phyloP scores from a whole-genome alignment of 2,888 invertebrate genomes.

The Nymphalis urticae region DNA sequence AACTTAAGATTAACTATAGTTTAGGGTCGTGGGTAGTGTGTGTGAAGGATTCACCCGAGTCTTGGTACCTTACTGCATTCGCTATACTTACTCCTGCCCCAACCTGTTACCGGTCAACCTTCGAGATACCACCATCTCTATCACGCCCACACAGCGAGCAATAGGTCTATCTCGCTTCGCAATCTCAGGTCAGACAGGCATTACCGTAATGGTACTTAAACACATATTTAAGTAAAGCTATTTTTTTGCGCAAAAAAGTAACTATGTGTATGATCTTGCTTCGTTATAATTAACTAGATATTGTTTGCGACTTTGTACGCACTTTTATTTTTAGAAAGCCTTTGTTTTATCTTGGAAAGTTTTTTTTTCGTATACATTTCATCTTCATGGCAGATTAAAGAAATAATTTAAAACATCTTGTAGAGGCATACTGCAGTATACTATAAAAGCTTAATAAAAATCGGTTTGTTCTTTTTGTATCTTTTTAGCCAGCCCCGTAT shows the following conservation, averaged over 20 bases:
- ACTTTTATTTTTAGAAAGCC: constrained; percentile 10
- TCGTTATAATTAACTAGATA: constrained; percentile 39
- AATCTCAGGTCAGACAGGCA: constrained; percentile 74
- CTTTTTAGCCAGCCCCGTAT: too few species aligned
- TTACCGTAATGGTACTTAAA: constrained; percentile 81
- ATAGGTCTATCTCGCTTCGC: constrained; percentile 54
- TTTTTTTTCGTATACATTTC: not conserved
- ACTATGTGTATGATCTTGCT: constrained; percentile 50
- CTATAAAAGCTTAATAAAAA: too few species aligned
- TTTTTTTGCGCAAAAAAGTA: constrained; percentile 69
- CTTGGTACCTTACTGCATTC: constrained; percentile 70
- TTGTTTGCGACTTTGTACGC: constrained; percentile 33
- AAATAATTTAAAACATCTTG: too few species aligned
- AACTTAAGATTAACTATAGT: constrained; percentile 44
- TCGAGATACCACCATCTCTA: constrained; percentile 52
- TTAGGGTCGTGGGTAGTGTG: constrained; percentile 50
- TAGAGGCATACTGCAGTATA: too few species aligned
- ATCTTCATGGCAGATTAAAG: too few species aligned
- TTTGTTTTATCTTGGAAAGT: not conserved
- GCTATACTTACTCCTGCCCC: constrained; percentile 72
- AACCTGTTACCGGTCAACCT: constrained; percentile 80
- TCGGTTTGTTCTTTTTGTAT: too few species aligned
- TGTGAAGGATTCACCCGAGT: constrained; percentile 59
- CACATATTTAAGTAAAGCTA: constrained; percentile 79
- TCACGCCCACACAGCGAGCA: constrained; percentile 43